Base-by-base conservation (phyloP, 2,888 invertebrate genomes). In the Ormyrus thymus region DNA sequence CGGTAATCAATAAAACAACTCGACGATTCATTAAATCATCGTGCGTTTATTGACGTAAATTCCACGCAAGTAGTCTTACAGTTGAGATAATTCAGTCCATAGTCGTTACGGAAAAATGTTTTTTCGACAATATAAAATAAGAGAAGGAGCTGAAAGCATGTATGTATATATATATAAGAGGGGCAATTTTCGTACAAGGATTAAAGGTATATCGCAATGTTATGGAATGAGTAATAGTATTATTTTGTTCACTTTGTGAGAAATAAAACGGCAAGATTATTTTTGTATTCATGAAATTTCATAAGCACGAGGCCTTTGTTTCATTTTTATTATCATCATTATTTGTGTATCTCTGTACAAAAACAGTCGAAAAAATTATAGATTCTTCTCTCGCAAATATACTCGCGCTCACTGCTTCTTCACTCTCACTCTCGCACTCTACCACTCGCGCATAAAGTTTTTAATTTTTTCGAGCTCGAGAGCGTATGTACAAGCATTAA, bases 361-460 rank as follows among this genome's bases (percentile, higher is more conserved):
- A 89, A 89, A 89, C 87, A 87, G 87, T 89, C 89, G 88, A 89
- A 89, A 90, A 89, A 89, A 89, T 90, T 89, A 89, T 89, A 89
- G 86, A 86, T 88, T 86, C 87, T 85, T 84, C 78, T 79, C 56
- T 77, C 62, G 76, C 77, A 73, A 71, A 73, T 70, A 79, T 74
- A 73, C 73, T 74, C 73, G 76, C 72, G 69, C 64, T 59, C 78
- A 78, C 75, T 78, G 61, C 76, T 29, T 29, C 29, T 50, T 62
- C 68, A 74, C 64, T 74, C 75, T 81, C 77, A 43, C 75, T 76
- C 76, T 80, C 81, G 81, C 81, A 43, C 48, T 48, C 7, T 46
- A 43, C 45, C 78, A 78, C 78, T 68, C 81, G 81, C 81, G 64
- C 80, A 85, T 88, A 87, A 86, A 88, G 87, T 86, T 88, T 77